Evolutionary conservation across 2,113 vertebrate genomes (phyloP).

Genomic region (Crocuta crocuta): DNA sequence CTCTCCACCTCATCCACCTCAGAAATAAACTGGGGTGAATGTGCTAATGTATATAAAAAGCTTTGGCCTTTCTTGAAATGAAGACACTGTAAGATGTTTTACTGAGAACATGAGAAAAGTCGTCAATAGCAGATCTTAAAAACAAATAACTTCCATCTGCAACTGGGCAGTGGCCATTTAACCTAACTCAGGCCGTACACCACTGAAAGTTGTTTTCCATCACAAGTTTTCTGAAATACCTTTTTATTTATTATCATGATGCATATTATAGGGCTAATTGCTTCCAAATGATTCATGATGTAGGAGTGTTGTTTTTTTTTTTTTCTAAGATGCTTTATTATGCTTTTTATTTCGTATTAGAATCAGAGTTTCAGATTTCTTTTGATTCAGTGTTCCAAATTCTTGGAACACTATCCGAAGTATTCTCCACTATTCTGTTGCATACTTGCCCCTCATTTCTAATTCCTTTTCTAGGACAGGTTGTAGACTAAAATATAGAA

Average conservation of each 20-base stretch:
- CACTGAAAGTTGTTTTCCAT: not conserved
- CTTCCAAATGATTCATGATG: not conserved
- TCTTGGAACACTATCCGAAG: not conserved
- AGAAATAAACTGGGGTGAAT: not conserved
- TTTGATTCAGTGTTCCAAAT: not conserved
- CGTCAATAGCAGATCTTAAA: not conserved
- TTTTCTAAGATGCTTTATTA: not conserved
- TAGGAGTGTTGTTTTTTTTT: not conserved
- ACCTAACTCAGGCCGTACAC: not conserved
- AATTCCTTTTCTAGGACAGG: not conserved
- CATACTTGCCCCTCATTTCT: not conserved
- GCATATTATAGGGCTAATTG: not conserved
- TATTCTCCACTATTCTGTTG: not conserved
- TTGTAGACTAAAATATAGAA: not conserved
- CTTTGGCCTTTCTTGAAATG: not conserved
- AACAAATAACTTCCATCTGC: not conserved
- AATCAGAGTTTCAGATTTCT: not conserved
- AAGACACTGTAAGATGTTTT: not conserved
- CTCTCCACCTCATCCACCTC: not conserved
- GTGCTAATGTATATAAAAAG: not conserved
- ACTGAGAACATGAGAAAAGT: not conserved
- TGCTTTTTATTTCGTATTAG: not conserved
- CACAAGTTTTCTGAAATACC: not conserved
- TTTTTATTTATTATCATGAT: not conserved
- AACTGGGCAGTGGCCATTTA: not conserved